A percentile compares a stretch with the other conserved stretches of the same genome.
phyloP scores from a whole-genome alignment of 1,140 invertebrate genomes.

The Drosophila punjabiensis region DNA sequence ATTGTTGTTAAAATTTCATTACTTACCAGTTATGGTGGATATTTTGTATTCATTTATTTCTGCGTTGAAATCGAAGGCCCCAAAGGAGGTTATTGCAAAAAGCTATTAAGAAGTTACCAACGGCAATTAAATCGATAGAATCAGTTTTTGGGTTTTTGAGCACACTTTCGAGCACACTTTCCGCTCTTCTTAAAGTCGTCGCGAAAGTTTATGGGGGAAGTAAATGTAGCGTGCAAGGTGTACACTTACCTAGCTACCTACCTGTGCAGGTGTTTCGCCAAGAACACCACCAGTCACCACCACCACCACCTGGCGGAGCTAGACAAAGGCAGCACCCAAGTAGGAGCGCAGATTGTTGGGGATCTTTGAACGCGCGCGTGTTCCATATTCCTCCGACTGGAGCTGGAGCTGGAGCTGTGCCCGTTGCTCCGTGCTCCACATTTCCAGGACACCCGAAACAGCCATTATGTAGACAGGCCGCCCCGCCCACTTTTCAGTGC shows the following conservation, averaged over 20 bases:
- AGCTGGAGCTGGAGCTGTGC: slow-evolving; percentile 15
- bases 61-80: slow-evolving; percentile 1
- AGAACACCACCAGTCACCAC: not conserved
- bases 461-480: slow-evolving; percentile 43
- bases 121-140: slow-evolving; percentile 37
- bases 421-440: slow-evolving; percentile 30
- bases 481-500: slow-evolving; percentile 10
- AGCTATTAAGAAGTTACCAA: slow-evolving; percentile 39
- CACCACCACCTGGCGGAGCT: not conserved
- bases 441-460: slow-evolving; percentile 44
- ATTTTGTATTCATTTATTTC: slow-evolving; percentile 9
- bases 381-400: slow-evolving; percentile 30
- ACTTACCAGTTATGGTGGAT: not conserved
- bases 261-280: not conserved
- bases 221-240: slow-evolving; percentile 40
- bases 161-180: no score
- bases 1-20: slow-evolving; percentile 14
- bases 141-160: not conserved
- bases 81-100: not conserved
- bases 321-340: slow-evolving; percentile 31
- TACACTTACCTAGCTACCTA: slow-evolving; percentile 1
- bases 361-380: slow-evolving; percentile 48
- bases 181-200: slow-evolving; percentile 21
- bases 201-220: slow-evolving; percentile 29
- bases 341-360: slow-evolving; percentile 29